Conservation (phyloP, 1,140 invertebrate species). For the Colletes gigas region DNA sequence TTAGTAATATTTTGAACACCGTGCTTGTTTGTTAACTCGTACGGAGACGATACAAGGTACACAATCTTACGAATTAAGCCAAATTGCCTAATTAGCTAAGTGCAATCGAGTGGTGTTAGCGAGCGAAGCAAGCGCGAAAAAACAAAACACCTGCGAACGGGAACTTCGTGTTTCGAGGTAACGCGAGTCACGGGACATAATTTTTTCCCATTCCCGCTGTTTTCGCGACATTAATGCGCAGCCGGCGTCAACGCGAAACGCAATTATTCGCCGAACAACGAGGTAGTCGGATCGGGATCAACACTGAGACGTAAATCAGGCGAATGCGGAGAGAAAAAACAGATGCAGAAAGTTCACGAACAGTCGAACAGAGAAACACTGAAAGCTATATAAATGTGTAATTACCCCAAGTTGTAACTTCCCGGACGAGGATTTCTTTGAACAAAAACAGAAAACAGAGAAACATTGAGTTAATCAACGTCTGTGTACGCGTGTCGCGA, state of each 20-base stretch:
- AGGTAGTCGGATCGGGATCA: not conserved
- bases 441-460: conserved; percentile 56
- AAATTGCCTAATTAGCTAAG: not conserved
- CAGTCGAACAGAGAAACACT: conserved; percentile 45
- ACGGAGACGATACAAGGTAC: not conserved
- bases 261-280: not conserved
- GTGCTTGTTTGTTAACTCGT: not conserved
- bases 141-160: not conserved
- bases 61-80: not conserved
- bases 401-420: conserved; percentile 69
- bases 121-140: not conserved
- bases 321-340: conserved; percentile 6
- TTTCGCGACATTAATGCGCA: not conserved
- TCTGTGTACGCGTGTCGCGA: not conserved
- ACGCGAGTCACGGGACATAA: not conserved
- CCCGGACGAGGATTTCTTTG: conserved; percentile 62
- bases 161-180: not conserved
- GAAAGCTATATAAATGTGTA: conserved; percentile 61
- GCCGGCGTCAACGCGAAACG: not conserved
- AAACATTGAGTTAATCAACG: conserved; percentile 51
- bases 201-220: not conserved
- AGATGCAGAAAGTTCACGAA: conserved; percentile 51
- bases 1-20: too few species aligned
- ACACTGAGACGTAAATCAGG: conserved; percentile 1
- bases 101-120: not conserved